Conservation (phyloP, 2,888 invertebrate genomes). For the Chalcis sispes region DNA sequence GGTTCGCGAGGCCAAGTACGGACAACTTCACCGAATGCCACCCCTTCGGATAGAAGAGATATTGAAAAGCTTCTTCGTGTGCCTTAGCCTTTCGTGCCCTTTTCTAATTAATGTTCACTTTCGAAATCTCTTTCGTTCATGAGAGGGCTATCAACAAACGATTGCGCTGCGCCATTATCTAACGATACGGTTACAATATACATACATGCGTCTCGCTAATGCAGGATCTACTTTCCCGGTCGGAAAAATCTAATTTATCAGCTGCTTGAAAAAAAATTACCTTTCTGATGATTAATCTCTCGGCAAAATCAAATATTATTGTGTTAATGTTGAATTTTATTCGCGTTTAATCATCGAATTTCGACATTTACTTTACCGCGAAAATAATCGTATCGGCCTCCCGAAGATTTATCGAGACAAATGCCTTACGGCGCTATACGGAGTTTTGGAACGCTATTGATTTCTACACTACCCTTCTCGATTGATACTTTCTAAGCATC, state of each 20-base stretch:
- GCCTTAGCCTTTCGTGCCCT: too few relatives aligned
- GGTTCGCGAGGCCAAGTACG: too few relatives aligned
- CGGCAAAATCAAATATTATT: conserved; percentile 7
- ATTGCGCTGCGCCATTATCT: too few relatives aligned
- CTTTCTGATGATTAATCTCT: background rate
- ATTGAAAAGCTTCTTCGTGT: too few relatives aligned
- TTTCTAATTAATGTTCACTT: conserved; percentile 11
- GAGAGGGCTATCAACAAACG: too few relatives aligned
- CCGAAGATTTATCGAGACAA: conserved; percentile 29
- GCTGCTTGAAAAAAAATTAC: conserved; percentile 13
- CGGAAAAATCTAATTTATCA: too few relatives aligned
- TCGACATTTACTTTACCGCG: conserved; percentile 8
- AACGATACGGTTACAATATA: too few relatives aligned
- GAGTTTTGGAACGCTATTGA: conserved; percentile 42
- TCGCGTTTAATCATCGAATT: conserved; percentile 9
- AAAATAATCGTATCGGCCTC: conserved; percentile 2
- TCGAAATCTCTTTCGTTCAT: background rate
- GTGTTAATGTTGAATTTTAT: background rate
- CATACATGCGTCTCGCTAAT: too few relatives aligned
- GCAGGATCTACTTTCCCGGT: too few relatives aligned
- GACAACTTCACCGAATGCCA: conserved; percentile 23
- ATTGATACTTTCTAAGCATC: conserved; percentile 16
- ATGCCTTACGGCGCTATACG: conserved; percentile 11
- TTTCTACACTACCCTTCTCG: conserved; percentile 18
- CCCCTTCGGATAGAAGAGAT: conserved; percentile 12